A percentile compares a stretch with the other conserved stretches of the same genome.
phyloP scores from a whole-genome alignment of 2,113 vertebrate genomes.

The Copsychus sechellarum region DNA sequence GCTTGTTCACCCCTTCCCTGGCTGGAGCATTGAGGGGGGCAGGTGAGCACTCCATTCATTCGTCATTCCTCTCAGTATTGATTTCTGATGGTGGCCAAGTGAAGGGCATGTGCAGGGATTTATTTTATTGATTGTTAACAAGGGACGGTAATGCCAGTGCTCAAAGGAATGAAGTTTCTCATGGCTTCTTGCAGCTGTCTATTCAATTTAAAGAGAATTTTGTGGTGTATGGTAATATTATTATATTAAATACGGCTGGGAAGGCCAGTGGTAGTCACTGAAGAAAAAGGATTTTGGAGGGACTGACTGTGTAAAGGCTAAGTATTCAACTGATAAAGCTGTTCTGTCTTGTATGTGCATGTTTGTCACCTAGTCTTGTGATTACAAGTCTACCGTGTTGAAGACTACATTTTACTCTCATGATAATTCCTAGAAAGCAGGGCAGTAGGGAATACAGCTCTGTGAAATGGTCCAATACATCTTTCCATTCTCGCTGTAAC shows the following conservation, averaged over 20 bases:
- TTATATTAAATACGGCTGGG: background rate
- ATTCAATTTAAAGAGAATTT: background rate
- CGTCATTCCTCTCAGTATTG: background rate
- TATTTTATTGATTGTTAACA: background rate
- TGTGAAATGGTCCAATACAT: background rate
- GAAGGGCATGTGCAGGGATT: background rate
- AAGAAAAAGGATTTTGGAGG: background rate
- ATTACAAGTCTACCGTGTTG: background rate
- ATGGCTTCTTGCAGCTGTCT: background rate
- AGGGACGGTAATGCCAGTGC: background rate
- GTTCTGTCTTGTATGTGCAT: accelerated
- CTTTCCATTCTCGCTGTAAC: background rate
- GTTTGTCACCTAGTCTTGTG: background rate
- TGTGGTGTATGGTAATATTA: background rate
- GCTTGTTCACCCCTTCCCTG: background rate
- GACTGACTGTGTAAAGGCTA: background rate
- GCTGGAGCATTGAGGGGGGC: background rate
- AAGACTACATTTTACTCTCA: background rate
- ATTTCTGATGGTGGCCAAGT: background rate
- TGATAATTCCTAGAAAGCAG: background rate
- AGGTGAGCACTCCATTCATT: background rate
- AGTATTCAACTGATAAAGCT: background rate
- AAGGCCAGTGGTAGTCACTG: background rate
- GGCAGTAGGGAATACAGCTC: background rate
- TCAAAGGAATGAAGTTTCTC: background rate